These are phyloP conservation scores for Odontomachus brunneus DNA, from an alignment of 1,140 invertebrate species.

Conservation along the genomic window DNA sequence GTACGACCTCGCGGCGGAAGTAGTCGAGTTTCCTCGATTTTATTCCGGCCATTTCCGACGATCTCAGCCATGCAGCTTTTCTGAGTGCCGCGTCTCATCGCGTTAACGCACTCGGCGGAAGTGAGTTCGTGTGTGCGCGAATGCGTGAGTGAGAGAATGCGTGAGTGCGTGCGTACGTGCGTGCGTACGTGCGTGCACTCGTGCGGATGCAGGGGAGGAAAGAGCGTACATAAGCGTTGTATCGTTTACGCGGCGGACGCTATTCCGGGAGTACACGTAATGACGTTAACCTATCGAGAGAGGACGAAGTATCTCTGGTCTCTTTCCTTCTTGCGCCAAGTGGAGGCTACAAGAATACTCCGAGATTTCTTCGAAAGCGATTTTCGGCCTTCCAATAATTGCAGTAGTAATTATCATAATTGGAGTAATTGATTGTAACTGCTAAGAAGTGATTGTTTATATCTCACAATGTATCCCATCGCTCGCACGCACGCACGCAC, in stretches of 20 bases:
- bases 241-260: conserved; percentile 29
- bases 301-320: not conserved
- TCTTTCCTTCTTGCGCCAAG: too few relatives aligned
- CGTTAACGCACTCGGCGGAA: conserved; percentile 19
- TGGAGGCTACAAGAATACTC: too few relatives aligned
- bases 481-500: too few relatives aligned
- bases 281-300: conserved; percentile 20
- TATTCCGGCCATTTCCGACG: conserved; percentile 13
- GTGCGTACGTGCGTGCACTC: not conserved
- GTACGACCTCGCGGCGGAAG: conserved; percentile 2
- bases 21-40: conserved; percentile 7
- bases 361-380: too few relatives aligned
- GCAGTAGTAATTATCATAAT: too few relatives aligned
- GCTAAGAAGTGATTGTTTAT: too few relatives aligned
- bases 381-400: too few relatives aligned
- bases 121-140: not conserved
- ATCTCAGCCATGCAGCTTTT: not conserved
- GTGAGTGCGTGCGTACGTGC: not conserved
- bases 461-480: too few relatives aligned
- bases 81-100: not conserved
- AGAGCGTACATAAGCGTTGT: conserved; percentile 17
- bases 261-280: conserved; percentile 55
- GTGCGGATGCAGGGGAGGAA: conserved; percentile 7
- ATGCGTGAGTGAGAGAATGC: not conserved
- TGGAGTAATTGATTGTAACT: too few relatives aligned